A percentile compares a stretch with the other conserved stretches of the same genome.
phyloP scores from a whole-genome alignment of 2,113 vertebrate genomes.

The Prinia subflava region DNA sequence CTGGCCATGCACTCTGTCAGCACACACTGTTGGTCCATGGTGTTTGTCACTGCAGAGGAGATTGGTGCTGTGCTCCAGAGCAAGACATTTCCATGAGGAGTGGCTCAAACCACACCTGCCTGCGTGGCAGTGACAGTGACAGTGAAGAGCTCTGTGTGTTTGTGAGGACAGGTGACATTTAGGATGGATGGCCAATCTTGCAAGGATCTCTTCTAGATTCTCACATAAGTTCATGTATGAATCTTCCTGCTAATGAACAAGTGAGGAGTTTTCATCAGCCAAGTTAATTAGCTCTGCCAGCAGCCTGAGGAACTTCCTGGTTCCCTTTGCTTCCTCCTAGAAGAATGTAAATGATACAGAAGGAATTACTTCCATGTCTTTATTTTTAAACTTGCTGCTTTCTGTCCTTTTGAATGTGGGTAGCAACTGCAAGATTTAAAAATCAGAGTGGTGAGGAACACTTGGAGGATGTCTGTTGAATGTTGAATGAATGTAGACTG shows the following conservation, averaged over 20 bases:
- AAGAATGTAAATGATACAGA: not conserved
- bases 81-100: not conserved
- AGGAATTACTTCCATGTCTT: not conserved
- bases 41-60: not conserved
- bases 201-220: not conserved
- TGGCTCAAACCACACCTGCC: not conserved
- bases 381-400: not conserved
- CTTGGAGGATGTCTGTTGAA: not conserved
- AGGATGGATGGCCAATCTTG: not conserved
- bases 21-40: fast-evolving
- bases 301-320: not conserved
- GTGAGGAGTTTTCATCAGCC: not conserved
- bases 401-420: not conserved
- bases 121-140: not conserved
- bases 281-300: not conserved
- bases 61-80: not conserved
- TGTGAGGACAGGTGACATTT: not conserved
- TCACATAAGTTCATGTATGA: not conserved
- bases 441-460: fast-evolving
- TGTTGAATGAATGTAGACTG: not conserved
- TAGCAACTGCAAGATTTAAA: not conserved
- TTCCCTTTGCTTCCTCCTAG: not conserved
- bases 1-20: fast-evolving
- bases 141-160: not conserved
- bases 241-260: not conserved